Evolutionary conservation across 2,888 invertebrate genomes (phyloP), one percentile per base, ranked within the genome.

Genomic region (Trilocha varians): DNA sequence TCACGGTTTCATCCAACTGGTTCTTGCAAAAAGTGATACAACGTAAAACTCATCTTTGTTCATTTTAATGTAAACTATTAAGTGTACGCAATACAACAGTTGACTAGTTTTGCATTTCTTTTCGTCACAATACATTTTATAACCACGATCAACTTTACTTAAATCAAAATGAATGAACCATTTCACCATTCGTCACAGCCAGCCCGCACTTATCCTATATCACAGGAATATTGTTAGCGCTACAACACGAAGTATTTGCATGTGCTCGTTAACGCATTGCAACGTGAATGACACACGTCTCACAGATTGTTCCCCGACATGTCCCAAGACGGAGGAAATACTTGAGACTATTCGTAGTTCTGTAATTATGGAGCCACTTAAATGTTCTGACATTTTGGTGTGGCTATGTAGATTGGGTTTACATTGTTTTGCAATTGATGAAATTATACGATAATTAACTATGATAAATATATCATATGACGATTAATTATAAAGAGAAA

Each of bases 181-280:
- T 18, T 25, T 6, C 11, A 8, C 14, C 36, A 39, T 67, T 72
- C 67, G 57, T 41, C 63, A 52, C 51, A 53, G 46, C 43, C 37
- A 64, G 49, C 42, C 55, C 39, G 62, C 50, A 52, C 53, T 32
- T 52, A 48, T 44, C 39, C 42, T 46, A 52, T 59, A 57, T 51
- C 48, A 59, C 64, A 56, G 55, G 70, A 66, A 76, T 73, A 78
- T 82, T 78, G 83, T 83, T 78, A 78, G 75, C 60, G 60, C 60
- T 50, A 62, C 62, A 59, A 61, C 53, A 57, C 49, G 44, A 25
- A 54, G 58, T 67, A 84, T 85, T 85, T 85, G 84, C 84, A 85
- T 85, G 75, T 63, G 75, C 84, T 85, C 77, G 84, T 85, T 85
- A 85, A 78, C 72, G 82, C 83, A 77, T 73, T 65, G 78, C 77